phyloP scores from a whole-genome alignment of 2,113 vertebrate genomes.

The Ophthalmolycus amberensis region DNA sequence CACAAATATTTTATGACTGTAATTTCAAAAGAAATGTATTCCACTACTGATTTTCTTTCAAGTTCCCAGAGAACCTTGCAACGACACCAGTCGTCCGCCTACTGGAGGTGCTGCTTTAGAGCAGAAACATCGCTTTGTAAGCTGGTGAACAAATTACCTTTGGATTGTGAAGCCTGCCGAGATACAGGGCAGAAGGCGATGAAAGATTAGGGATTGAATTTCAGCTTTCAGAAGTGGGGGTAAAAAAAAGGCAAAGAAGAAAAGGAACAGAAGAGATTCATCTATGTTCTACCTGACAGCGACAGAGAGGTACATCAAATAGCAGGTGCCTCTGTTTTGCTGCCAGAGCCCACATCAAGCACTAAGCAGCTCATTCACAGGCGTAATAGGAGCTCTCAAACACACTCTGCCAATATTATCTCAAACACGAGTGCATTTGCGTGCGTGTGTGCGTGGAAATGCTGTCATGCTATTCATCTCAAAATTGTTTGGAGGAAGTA shows the following conservation, averaged over 20 bases:
- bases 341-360: slow-evolving; percentile 70
- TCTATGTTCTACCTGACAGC: slow-evolving; percentile 66
- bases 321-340: slow-evolving; percentile 64
- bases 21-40: slow-evolving; percentile 33
- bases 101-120: slow-evolving; percentile 1
- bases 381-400: slow-evolving; percentile 71
- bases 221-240: slow-evolving; percentile 39
- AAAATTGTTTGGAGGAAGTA: slow-evolving; percentile 43
- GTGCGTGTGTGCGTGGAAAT: slow-evolving; percentile 30
- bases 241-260: slow-evolving; percentile 62
- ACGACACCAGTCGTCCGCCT: neutral
- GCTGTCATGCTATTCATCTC: slow-evolving; percentile 39
- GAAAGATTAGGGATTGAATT: slow-evolving; percentile 49
- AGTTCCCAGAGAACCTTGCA: slow-evolving; percentile 5
- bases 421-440: slow-evolving; percentile 44
- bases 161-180: slow-evolving; percentile 31
- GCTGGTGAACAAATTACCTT: slow-evolving; percentile 63
- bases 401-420: slow-evolving; percentile 62
- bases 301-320: slow-evolving; percentile 68
- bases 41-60: neutral
- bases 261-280: slow-evolving; percentile 46
- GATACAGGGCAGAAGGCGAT: slow-evolving; percentile 31
- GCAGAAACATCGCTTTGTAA: slow-evolving; percentile 17
- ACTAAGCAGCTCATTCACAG: slow-evolving; percentile 71
- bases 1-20: slow-evolving; percentile 7